phyloP scores from a whole-genome alignment of 1,140 invertebrate genomes.

The Anoplolepis gracilipes region DNA sequence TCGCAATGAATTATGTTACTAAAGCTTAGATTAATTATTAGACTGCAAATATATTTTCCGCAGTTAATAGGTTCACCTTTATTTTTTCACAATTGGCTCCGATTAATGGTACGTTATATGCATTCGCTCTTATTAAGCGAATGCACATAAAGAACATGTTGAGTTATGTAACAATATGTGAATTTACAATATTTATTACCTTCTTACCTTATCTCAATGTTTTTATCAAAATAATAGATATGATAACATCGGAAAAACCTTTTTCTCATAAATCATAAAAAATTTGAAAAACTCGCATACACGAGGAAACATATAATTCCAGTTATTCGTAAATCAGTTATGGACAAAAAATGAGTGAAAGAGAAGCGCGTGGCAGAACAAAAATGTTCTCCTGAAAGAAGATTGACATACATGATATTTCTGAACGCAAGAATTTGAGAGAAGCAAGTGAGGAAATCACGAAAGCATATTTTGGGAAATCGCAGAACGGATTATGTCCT shows the following conservation, averaged over 20 bases:
- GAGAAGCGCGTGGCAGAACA: background rate
- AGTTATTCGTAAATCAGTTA: background rate
- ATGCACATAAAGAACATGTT: background rate
- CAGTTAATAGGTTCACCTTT: background rate
- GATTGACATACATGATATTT: background rate
- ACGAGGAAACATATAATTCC: background rate
- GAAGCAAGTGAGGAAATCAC: background rate
- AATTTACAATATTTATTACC: background rate
- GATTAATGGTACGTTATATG: slow-evolving; percentile 5
- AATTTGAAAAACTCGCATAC: background rate
- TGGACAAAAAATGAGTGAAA: background rate
- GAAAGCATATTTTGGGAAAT: slow-evolving; percentile 41
- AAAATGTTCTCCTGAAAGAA: background rate
- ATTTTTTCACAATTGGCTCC: slow-evolving; percentile 12
- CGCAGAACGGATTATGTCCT: background rate
- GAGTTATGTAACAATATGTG: background rate
- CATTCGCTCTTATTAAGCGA: background rate
- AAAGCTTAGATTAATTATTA: background rate
- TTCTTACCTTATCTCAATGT: background rate
- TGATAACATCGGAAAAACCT: background rate
- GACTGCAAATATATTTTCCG: background rate
- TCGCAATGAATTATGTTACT: no score
- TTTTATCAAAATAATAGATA: background rate
- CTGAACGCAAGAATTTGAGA: background rate
- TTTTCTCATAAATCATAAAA: background rate